A percentile compares a stretch with the other conserved stretches of the same genome.
phyloP scores from a whole-genome alignment of 2,113 vertebrate species.

The Lontra canadensis region DNA sequence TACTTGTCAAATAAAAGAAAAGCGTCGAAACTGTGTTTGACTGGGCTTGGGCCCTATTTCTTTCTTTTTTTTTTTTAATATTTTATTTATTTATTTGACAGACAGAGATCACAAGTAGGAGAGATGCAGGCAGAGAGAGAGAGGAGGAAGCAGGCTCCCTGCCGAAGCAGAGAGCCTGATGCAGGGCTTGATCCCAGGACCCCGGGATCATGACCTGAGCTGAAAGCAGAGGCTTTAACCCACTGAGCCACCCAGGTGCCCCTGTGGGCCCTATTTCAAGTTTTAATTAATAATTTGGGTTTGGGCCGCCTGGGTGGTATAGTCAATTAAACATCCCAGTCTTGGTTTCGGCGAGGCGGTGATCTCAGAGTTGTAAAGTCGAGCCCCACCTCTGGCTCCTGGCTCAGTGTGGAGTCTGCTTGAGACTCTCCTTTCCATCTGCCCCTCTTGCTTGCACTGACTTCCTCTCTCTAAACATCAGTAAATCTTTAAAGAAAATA shows the following conservation, averaged over 20 bases:
- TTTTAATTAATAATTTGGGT: slow-evolving; percentile 13
- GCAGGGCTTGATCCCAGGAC: no score
- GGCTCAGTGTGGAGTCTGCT: neutral
- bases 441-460: neutral
- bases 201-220: no score
- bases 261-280: neutral
- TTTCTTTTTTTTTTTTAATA: no score
- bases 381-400: neutral
- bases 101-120: no score
- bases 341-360: neutral
- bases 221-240: no score
- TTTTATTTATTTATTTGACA: no score
- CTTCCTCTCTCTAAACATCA: neutral
- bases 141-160: no score
- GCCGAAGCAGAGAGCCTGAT: no score
- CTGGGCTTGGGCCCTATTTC: neutral
- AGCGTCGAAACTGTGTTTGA: neutral
- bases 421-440: neutral
- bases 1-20: slow-evolving; percentile 4
- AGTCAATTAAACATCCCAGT: neutral
- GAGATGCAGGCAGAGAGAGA: no score
- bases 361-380: neutral
- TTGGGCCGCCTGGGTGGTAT: neutral
- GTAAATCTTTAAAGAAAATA: neutral
- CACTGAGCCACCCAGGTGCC: no score